Percentiles rank a stretch among this genome's conserved stretches.
These are phyloP conservation scores for Trileptium ribeirensis DNA, from an alignment of 2,888 invertebrate species.

Conservation along the genomic window DNA sequence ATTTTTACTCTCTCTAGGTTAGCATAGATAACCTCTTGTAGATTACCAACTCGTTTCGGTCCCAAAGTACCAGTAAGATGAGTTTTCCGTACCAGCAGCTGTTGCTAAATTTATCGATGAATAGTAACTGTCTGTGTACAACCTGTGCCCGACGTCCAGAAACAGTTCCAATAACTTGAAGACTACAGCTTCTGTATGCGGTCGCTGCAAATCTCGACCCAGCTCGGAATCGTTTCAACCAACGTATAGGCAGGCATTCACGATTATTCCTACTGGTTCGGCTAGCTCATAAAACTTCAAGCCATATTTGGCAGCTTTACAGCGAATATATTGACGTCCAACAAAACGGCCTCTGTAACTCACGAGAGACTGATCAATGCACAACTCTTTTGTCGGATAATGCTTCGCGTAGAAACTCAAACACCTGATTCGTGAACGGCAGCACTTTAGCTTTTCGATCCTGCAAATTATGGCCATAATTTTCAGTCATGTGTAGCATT, in stretches of 20 bases:
- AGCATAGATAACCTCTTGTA: background rate
- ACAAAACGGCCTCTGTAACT: background rate
- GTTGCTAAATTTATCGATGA: background rate
- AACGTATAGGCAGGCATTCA: background rate
- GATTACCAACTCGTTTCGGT: background rate
- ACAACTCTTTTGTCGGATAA: background rate
- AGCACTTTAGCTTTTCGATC: background rate
- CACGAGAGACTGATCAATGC: background rate
- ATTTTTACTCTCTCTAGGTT: background rate
- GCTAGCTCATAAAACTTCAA: too few relatives aligned
- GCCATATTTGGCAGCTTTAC: constrained; percentile 2
- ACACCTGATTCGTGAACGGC: background rate
- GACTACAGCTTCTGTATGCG: background rate
- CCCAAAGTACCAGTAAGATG: background rate
- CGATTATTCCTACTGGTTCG: background rate
- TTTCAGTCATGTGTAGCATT: background rate
- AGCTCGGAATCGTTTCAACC: background rate
- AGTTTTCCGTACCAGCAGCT: background rate
- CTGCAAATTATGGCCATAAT: background rate
- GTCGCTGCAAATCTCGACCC: background rate
- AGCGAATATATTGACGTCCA: background rate
- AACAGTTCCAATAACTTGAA: background rate
- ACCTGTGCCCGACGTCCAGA: background rate
- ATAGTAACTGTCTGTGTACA: background rate
- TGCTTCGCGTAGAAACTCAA: background rate